Percentiles rank a stretch among this genome's conserved stretches.
Conservation (phyloP, 2,797 vertebrate genomes). For the Otus scops region DNA sequence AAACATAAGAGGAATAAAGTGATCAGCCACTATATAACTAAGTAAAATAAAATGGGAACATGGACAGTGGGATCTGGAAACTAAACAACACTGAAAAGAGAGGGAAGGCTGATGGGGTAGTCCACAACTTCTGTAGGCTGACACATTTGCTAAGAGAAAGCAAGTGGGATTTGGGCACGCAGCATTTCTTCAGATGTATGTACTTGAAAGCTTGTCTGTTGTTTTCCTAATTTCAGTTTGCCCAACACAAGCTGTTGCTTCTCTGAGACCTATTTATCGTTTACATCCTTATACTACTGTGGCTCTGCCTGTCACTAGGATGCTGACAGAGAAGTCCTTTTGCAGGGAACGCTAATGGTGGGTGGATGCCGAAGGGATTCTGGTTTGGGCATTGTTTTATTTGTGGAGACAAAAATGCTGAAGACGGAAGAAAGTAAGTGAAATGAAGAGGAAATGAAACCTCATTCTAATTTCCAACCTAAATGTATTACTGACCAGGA, state of each 20-base stretch:
- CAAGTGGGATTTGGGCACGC: accelerated
- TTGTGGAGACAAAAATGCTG: not conserved
- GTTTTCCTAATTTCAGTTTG: not conserved
- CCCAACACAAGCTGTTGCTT: not conserved
- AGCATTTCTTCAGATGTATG: not conserved
- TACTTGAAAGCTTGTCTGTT: not conserved
- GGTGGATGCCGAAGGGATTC: not conserved
- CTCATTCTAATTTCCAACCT: not conserved
- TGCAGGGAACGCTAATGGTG: not conserved
- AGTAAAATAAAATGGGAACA: not conserved
- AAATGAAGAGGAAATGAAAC: not conserved
- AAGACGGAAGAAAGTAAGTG: not conserved
- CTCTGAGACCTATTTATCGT: not conserved
- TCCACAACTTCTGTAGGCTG: not conserved
- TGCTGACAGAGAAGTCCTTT: not conserved
- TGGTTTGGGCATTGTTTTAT: not conserved
- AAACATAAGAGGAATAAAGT: not conserved
- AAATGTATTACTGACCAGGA: not conserved
- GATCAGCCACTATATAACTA: not conserved
- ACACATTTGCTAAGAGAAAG: not conserved
- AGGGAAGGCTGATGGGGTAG: not conserved
- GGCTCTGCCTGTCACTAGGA: not conserved
- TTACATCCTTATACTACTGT: not conserved
- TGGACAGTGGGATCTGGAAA: not conserved
- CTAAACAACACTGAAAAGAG: not conserved